Evolutionary conservation across 2,113 vertebrate species (phyloP).

Genomic region (Oryctolagus cuniculus): DNA sequence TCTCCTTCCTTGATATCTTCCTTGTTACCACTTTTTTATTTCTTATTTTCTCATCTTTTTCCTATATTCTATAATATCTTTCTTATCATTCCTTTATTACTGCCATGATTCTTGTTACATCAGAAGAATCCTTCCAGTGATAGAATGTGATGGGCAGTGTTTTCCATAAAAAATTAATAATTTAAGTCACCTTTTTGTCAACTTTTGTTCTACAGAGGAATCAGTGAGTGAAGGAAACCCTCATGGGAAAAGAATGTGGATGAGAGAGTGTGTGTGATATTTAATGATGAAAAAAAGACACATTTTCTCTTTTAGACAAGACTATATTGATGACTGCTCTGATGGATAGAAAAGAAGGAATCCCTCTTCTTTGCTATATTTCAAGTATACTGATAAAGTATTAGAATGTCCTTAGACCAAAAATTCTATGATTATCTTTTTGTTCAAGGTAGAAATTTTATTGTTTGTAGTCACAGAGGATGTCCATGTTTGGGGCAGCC

Average conservation of each 20-base stretch:
- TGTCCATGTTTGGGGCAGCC: not conserved
- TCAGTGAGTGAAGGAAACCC: not conserved
- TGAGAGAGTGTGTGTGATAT: not conserved
- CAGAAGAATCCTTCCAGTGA: not conserved
- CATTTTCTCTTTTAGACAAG: constrained; percentile 32
- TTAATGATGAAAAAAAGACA: not conserved
- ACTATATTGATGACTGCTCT: not conserved
- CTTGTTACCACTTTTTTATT: not conserved
- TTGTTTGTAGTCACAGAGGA: not conserved
- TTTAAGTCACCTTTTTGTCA: constrained; percentile 5
- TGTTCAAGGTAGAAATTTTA: not conserved
- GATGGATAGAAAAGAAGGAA: constrained; percentile 5
- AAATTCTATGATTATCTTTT: constrained; percentile 16
- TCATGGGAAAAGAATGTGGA: not conserved
- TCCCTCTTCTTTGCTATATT: not conserved
- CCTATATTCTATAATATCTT: not conserved
- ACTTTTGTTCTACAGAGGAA: not conserved
- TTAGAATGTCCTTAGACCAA: not conserved
- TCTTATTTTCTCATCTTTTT: not conserved
- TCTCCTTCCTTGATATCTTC: not conserved
- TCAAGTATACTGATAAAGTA: not conserved
- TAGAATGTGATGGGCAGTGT: not conserved
- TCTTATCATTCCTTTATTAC: not conserved
- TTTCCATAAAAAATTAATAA: constrained; percentile 33
- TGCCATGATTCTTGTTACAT: not conserved